Evolutionary conservation across 2,113 vertebrate genomes (phyloP).

Genomic region (Festucalex cinctus): DNA sequence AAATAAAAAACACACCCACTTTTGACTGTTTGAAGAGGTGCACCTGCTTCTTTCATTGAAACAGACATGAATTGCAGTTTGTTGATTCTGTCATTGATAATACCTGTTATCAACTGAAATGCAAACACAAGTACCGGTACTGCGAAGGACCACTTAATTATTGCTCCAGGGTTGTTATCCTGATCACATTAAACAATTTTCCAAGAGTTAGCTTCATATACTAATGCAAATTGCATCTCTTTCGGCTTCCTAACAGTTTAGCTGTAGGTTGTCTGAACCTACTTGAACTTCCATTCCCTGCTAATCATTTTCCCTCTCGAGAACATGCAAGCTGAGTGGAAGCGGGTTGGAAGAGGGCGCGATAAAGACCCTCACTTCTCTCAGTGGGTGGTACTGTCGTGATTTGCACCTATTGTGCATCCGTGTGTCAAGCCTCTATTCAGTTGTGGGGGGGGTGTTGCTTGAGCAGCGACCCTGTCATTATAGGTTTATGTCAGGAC

Average conservation of each 20-base stretch:
- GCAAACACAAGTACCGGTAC: too few relatives aligned
- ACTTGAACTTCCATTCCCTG: background rate
- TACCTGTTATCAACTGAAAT: background rate
- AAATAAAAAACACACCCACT: background rate
- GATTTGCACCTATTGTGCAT: slow-evolving; percentile 8
- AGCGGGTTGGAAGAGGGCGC: background rate
- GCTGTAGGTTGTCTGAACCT: background rate
- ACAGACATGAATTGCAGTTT: background rate
- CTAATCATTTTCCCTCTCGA: background rate
- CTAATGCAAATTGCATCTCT: background rate
- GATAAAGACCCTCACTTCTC: background rate
- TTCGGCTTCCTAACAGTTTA: background rate
- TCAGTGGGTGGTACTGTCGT: background rate
- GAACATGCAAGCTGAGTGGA: background rate
- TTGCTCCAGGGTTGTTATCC: background rate
- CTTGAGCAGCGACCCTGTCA: slow-evolving; percentile 50
- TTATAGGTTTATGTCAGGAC: slow-evolving; percentile 55
- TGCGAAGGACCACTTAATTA: background rate
- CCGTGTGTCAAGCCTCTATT: slow-evolving; percentile 22
- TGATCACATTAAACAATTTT: background rate
- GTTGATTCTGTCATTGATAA: background rate
- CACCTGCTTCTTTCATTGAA: background rate
- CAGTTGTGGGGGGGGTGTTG: slow-evolving; percentile 33
- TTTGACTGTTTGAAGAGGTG: background rate
- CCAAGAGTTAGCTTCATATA: background rate